Evolutionary conservation across 2,113 vertebrate genomes (phyloP).

Genomic region (Cynopterus brachyotis): DNA sequence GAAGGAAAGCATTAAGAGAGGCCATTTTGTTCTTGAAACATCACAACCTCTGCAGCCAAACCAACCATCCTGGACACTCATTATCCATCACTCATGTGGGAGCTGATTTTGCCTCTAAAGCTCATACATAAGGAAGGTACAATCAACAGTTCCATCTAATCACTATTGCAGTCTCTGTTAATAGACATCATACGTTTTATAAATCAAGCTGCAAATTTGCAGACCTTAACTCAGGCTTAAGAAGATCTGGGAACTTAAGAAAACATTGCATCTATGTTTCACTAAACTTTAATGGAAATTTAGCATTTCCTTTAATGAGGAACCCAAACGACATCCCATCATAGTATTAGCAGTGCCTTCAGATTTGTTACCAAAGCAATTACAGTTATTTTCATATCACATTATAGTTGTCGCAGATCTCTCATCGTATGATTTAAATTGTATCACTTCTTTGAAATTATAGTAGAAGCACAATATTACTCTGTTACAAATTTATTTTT

Average conservation of each 20-base stretch:
- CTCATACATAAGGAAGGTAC: background rate
- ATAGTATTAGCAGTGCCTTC: background rate
- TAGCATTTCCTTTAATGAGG: background rate
- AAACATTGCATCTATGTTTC: background rate
- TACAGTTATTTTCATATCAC: background rate
- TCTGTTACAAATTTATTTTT: background rate
- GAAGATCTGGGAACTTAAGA: background rate
- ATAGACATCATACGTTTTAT: background rate
- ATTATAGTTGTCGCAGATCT: background rate
- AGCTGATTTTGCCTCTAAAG: background rate
- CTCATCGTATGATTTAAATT: background rate
- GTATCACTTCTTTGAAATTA: background rate
- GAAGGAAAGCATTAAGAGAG: conserved; percentile 55
- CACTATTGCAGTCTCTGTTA: background rate
- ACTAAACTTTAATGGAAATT: background rate
- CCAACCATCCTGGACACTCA: background rate
- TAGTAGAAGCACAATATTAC: background rate
- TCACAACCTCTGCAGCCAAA: conserved; percentile 11
- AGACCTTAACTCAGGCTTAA: background rate
- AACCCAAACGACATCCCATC: background rate
- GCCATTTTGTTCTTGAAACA: conserved; percentile 23
- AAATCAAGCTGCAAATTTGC: background rate
- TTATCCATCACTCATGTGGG: background rate
- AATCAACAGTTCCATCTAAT: background rate
- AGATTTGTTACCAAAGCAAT: background rate